phyloP scores from a whole-genome alignment of 2,888 invertebrate genomes.

The Coleophora flavipennella region DNA sequence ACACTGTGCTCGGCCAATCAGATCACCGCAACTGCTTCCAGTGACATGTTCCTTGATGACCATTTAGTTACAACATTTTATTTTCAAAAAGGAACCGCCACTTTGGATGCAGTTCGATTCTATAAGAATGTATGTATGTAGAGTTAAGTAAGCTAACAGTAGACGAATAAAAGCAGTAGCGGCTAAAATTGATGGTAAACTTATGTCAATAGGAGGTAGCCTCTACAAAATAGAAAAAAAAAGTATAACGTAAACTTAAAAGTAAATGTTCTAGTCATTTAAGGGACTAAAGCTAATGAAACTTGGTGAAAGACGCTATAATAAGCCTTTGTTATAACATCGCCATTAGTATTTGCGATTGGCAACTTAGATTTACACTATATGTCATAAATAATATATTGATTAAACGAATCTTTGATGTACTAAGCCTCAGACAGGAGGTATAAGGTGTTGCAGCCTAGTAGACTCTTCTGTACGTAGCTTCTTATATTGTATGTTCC shows the following conservation, averaged over 20 bases:
- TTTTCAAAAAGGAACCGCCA: conserved; percentile 40
- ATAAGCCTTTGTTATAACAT: conserved; percentile 63
- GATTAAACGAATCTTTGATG: conserved; percentile 53
- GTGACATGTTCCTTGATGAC: conserved; percentile 36
- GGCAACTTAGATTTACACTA: conserved; percentile 62
- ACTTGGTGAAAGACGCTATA: conserved; percentile 71
- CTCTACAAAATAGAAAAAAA: conserved; percentile 53
- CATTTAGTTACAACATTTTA: conserved; percentile 26
- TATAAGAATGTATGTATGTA: conserved; percentile 69
- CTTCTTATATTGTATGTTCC: conserved; percentile 58
- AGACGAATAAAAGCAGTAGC: conserved; percentile 50
- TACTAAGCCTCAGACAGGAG: conserved; percentile 59
- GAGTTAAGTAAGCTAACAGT: conserved; percentile 63
- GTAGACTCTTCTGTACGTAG: conserved; percentile 65
- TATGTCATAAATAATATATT: too few species aligned
- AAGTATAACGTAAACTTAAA: conserved; percentile 50
- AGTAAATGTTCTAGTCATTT: conserved; percentile 60
- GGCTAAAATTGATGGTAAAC: conserved; percentile 69
- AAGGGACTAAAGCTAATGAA: conserved; percentile 57
- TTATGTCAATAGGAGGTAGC: conserved; percentile 68
- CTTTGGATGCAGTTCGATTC: conserved; percentile 39
- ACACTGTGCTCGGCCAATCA: conserved; percentile 52
- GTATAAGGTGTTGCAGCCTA: conserved; percentile 61
- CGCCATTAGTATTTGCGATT: conserved; percentile 65
- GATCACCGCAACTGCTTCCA: conserved; percentile 45